Base-by-base conservation (phyloP, 2,113 vertebrate genomes). In the Clarias batrachus region DNA sequence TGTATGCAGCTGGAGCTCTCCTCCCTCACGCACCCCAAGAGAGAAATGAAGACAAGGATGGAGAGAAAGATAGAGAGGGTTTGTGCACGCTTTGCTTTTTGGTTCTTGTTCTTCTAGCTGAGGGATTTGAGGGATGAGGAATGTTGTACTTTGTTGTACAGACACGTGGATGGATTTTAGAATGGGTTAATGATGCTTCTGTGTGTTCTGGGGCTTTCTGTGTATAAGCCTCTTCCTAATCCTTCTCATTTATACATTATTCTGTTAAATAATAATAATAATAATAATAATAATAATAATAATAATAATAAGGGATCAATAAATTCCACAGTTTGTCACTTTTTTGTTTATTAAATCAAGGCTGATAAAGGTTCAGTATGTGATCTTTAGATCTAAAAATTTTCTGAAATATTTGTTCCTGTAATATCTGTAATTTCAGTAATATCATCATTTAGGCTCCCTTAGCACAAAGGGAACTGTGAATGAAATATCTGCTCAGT, bases 91-190 rank as follows among this genome's bases (percentile, higher is more conserved):
- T 87, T 70, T 30, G 48, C 52, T 70, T 80, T 79, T 48, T 52
- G 60, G 52, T 56, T n/a, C 86, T 78, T 82, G n/a, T 65, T 87
- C 33, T 33, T 82, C 25, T 78, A 77, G 71, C 79, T 85, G 56
- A 25, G 88, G 56, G 86, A 87, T 85, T 86, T 89, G 66, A 86
- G 76, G 81, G 62, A 85, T 79, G 62, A 85, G 30, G 30, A 88
- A 83, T 76, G 79, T 60, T 85, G 81, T 16, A 59, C 62, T 89
- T 85, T 86, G 78, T 84, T 84, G 82, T 81, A 71, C 37, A 62
- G 76, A 86, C 79, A 33, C 13, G 52, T 86, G 86, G 78, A 76
- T 37, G 48, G 84, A 66, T 83, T 88, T 86, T 81, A 81, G 77
- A 83, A 86, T 74, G 84, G 57, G 83, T 83, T 89, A 65, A 68